A percentile compares a stretch with the other conserved stretches of the same genome.
Conservation (phyloP, 2,113 vertebrate genomes). For the Phaetusa simplex region DNA sequence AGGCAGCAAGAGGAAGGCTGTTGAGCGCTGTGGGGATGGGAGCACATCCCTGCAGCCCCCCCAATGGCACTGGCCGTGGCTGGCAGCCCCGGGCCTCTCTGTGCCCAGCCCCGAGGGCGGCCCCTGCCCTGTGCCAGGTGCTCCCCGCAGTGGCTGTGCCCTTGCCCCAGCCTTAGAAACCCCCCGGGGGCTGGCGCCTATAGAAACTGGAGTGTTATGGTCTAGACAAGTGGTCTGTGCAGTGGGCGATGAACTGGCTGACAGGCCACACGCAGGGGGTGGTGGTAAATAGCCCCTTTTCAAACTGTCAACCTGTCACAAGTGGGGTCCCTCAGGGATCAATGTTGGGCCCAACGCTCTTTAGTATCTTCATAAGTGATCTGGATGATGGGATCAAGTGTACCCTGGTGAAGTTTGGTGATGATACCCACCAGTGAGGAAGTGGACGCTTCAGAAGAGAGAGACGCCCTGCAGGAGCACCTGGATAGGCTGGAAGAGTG, state of each 20-base stretch:
- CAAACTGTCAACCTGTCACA: neutral
- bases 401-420: neutral
- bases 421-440: neutral
- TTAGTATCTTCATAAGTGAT: neutral
- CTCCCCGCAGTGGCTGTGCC: neutral
- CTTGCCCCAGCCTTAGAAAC: neutral
- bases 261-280: neutral
- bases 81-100: neutral
- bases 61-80: neutral
- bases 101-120: too few relatives aligned
- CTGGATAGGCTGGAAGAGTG: neutral
- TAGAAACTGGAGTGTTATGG: neutral
- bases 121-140: too few relatives aligned
- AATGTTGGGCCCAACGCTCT: neutral
- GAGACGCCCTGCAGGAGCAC: neutral
- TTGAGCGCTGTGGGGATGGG: fast-evolving
- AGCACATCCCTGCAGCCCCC: neutral
- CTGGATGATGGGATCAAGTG: neutral
- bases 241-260: neutral
- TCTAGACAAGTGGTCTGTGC: neutral
- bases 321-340: neutral
- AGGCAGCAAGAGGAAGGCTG: neutral
- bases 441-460: neutral
- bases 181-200: fast-evolving
- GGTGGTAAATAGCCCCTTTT: neutral